Evolutionary conservation across 2,888 invertebrate species (phyloP), one percentile per base, ranked within the genome.

Genomic region (Mythimna impura): DNA sequence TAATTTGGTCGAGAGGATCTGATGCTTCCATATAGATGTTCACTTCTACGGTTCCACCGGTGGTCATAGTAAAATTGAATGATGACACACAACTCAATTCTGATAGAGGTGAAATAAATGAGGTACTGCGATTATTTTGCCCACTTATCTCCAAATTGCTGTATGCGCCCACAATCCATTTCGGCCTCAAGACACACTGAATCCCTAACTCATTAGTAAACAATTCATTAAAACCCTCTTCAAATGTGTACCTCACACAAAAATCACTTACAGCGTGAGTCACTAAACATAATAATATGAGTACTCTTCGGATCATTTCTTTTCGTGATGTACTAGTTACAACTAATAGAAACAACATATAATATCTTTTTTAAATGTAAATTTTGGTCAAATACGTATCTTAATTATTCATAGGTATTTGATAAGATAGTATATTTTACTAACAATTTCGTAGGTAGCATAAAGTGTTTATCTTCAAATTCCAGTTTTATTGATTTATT

Each of bases 161-260:
- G 60, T 80, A 86, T 17, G 50, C 65, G 9, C 84, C 86, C 20
- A 86, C 58, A 3, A 80, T 74, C 93, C 92, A 91, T 50, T 73
- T 68, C 0, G 66, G 65, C 47, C 67, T 69, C 1, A 14, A 62
- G 0, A 12, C 20, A 71, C 92, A 93, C 17, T 36, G 22, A 22
- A 9, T 3, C 1, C 83, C 81, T 47, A 71, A 62, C 6, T 84
- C 73, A 65, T 86, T 83, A n/a, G 73, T 81, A 67, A 94, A 93
- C 12, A 85, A 75, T 10, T 81, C 81, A 3, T 88, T 78, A 40
- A 87, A 90, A 17, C 84, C 84, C 12, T 89, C 79, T 73, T 90
- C 91, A 64, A 93, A 93, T 40, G 89, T 67, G 54, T 83, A 58
- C 43, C 79, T 86, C 12, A 87, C 85, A 79, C 93, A 93, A 25